Evolutionary conservation across 1,140 invertebrate species (phyloP).

Genomic region (Meloidogyne floridensis): DNA sequence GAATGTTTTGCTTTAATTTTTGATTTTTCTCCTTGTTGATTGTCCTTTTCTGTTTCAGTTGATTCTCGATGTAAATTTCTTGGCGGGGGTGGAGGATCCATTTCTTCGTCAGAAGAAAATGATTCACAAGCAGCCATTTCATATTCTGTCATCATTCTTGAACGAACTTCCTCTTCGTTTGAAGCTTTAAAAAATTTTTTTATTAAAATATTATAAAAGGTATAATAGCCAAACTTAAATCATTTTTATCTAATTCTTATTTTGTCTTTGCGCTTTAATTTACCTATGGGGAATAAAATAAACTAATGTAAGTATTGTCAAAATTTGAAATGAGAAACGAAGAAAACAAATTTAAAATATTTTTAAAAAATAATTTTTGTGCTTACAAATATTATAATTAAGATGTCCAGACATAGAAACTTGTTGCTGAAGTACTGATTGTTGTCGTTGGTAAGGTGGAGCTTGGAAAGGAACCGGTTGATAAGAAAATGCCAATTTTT

Average conservation of each 20-base stretch:
- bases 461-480: background rate
- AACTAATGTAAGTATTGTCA: no score
- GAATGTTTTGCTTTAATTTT: background rate
- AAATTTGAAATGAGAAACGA: background rate
- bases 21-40: slow-evolving; percentile 3
- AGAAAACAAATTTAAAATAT: background rate
- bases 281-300: no score
- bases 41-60: background rate
- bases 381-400: background rate
- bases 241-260: no score
- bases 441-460: background rate
- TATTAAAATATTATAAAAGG: no score
- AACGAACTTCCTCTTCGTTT: slow-evolving; percentile 27
- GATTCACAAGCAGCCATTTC: slow-evolving; percentile 24
- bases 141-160: slow-evolving; percentile 27
- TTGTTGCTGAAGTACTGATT: background rate
- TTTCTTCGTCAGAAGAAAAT: slow-evolving; percentile 23
- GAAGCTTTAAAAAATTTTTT: slow-evolving; percentile 12
- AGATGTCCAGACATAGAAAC: background rate
- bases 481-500: background rate
- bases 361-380: background rate
- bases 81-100: slow-evolving; percentile 30
- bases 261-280: no score
- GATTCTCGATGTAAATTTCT: slow-evolving; percentile 17
- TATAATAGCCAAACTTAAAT: no score